A percentile compares a stretch with the other conserved stretches of the same genome.
Evolutionary conservation across 2,113 vertebrate species (phyloP).

Genomic region (Carassius carassius): DNA sequence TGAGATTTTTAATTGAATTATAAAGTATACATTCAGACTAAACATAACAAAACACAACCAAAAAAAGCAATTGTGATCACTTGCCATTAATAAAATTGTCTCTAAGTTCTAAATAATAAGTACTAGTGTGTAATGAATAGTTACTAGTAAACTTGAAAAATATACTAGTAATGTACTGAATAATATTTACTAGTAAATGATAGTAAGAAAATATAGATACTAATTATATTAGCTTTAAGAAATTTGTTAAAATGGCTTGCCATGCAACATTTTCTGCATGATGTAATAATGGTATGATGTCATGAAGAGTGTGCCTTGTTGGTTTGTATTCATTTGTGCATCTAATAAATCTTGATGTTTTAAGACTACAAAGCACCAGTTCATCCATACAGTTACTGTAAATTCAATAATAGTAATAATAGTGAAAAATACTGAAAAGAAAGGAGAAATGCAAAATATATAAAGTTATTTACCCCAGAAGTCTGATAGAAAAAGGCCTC

Average conservation of each 20-base stretch:
- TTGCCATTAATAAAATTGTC: too few species aligned
- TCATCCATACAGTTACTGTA: background rate
- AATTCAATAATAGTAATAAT: too few species aligned
- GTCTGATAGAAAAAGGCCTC: background rate
- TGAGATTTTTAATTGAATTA: background rate
- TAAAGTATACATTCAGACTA: background rate
- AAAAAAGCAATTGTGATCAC: background rate
- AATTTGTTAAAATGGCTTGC: background rate
- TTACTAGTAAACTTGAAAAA: background rate
- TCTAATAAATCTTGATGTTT: background rate
- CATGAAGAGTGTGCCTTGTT: slow-evolving; percentile 9
- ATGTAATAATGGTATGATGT: slow-evolving; percentile 39
- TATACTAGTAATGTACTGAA: background rate
- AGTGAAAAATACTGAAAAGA: too few species aligned
- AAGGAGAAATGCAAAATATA: background rate
- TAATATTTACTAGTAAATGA: background rate
- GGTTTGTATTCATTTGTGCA: slow-evolving; percentile 5
- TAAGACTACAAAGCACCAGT: background rate
- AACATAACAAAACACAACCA: background rate
- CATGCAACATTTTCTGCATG: slow-evolving; percentile 14
- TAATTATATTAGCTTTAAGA: background rate
- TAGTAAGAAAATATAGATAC: too few species aligned
- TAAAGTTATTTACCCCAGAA: background rate
- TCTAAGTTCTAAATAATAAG: too few species aligned
- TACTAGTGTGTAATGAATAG: background rate